Evolutionary conservation across 35 echinoderm and acorn worm genomes (phyloP), one percentile per base, ranked within the genome.

Genomic region (Heliocidaris erythrogramma): DNA sequence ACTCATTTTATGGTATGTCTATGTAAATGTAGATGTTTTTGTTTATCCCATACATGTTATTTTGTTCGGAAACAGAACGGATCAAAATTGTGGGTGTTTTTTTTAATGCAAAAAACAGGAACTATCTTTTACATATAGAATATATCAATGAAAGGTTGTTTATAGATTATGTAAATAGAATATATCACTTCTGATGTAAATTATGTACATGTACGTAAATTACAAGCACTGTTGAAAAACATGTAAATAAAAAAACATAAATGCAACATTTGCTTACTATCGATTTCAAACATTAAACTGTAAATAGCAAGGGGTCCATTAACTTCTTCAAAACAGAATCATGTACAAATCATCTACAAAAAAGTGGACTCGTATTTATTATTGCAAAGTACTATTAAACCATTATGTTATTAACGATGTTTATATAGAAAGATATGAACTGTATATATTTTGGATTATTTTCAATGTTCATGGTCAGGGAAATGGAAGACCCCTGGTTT

Each of bases 381-480:
- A 78, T n/a, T 24, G 27, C 65, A 78, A 24, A 78, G 65, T 78
- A 78, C 65, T 78, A 21, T 42, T 42, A 42, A 42, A 27, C 21
- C 4, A n/a, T 78, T 78, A 21, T 7, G 65, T 27, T 78, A 24
- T 78, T 78, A 18, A 78, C 21, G 65, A 78, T 78, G 27, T 78
- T 78, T 78, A 78, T 78, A 78, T n/a, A 78, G 65, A 78, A 78
- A 78, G 65, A 78, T 18, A 78, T 78, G 65, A 7, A 18, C 4
- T 78, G 65, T 78, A 78, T 78, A 78, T 78, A n/a, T 78, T 78
- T 78, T 78, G 18, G 65, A 78, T 78, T 78, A 78, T 78, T 78
- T 78, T 21, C 5, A 2, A 78, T 5, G 8, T 78, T 27, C 21
- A 78, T 42, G 35, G 35, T 78, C 6, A 18, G 5, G 27, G 8